phyloP scores from a whole-genome alignment of 2,797 vertebrate genomes.

The Myotis planiceps region DNA sequence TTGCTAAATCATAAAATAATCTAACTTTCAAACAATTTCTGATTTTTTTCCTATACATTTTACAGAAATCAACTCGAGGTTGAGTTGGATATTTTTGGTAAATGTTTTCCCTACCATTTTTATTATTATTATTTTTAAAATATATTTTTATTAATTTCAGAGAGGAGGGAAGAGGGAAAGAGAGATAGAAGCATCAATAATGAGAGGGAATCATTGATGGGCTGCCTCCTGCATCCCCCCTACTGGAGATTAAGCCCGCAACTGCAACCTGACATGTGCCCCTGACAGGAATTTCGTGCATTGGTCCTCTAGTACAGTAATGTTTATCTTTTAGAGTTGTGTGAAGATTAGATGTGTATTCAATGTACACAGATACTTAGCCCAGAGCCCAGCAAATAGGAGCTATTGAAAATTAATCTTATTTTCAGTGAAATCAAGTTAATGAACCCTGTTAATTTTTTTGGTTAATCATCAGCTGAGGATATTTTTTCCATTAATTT shows the following conservation, averaged over 20 bases:
- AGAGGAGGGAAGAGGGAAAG: no score
- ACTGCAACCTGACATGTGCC: no score
- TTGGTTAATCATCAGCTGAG: no score
- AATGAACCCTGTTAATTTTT: not conserved
- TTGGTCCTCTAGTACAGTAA: not conserved
- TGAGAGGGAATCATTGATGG: no score
- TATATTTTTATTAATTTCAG: no score
- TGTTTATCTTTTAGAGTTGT: not conserved
- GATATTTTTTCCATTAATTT: no score
- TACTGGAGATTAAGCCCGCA: no score
- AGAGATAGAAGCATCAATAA: no score
- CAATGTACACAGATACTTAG: not conserved
- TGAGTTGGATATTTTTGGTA: conserved; percentile 14
- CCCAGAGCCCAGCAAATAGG: not conserved
- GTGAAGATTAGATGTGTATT: not conserved
- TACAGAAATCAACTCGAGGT: not conserved
- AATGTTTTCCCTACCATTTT: not conserved
- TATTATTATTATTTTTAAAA: no score
- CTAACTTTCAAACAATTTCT: not conserved
- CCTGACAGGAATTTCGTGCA: no score
- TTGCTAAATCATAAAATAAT: conserved; percentile 23
- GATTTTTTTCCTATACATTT: not conserved
- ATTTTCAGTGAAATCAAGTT: not conserved
- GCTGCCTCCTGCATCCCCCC: no score
- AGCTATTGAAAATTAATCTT: conserved; percentile 18